Conservation (phyloP, 2,888 invertebrate genomes). For the Pterostichus madidus region DNA sequence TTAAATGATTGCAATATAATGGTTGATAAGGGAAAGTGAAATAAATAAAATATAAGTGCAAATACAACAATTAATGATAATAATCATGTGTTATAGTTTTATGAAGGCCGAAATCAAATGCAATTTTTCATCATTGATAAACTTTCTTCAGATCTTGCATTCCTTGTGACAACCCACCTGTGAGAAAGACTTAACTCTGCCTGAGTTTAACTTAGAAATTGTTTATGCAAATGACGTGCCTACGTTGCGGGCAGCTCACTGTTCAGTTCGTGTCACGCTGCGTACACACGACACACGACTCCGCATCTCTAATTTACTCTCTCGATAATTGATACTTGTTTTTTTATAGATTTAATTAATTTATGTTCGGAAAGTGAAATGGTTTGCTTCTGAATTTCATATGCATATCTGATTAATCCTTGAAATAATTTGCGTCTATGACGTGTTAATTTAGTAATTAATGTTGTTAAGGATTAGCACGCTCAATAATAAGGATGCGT, state of each 20-base stretch:
- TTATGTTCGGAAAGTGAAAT: conserved; percentile 53
- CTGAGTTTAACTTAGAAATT: conserved; percentile 37
- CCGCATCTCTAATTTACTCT: conserved; percentile 47
- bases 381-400: conserved; percentile 23
- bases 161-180: conserved; percentile 48
- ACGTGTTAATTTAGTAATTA: not conserved
- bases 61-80: no score
- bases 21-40: no score
- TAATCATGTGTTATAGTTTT: no score
- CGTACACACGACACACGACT: not conserved
- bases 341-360: conserved; percentile 56
- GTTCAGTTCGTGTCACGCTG: conserved; percentile 6
- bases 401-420: conserved; percentile 11
- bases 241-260: not conserved
- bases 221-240: conserved; percentile 10
- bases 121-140: not conserved
- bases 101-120: not conserved
- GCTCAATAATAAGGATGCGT: not conserved
- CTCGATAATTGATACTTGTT: conserved; percentile 58
- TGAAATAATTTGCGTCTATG: not conserved
- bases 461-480: not conserved
- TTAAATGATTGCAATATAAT: no score
- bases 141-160: conserved; percentile 28
- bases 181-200: not conserved
- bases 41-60: no score